Evolutionary conservation across 2,888 invertebrate species (phyloP).

Genomic region (Cabera pusaria): DNA sequence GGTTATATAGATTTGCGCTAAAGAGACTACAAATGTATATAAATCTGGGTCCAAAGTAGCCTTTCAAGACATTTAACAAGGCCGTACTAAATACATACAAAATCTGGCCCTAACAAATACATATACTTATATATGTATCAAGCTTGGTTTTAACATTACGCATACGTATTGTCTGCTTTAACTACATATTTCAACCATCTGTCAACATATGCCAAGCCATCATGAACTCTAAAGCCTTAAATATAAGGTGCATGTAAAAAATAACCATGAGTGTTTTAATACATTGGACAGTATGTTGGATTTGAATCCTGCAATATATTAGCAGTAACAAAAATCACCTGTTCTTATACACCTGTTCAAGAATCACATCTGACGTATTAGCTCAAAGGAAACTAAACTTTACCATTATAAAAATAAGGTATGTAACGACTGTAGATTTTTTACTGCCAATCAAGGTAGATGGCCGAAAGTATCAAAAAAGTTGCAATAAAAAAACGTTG

Average conservation of each 20-base stretch:
- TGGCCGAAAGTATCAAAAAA: conserved; percentile 56
- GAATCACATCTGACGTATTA: conserved; percentile 72
- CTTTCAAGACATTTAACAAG: conserved; percentile 29
- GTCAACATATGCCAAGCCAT: conserved; percentile 36
- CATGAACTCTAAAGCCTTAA: conserved; percentile 26
- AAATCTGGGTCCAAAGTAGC: conserved; percentile 23
- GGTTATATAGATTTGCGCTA: no score
- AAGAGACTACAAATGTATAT: no score
- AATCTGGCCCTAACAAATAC: conserved; percentile 45
- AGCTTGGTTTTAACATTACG: no score
- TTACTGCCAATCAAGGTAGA: conserved; percentile 49
- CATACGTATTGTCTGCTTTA: conserved; percentile 41
- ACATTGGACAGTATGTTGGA: conserved; percentile 67
- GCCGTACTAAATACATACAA: conserved; percentile 41
- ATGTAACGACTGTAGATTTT: conserved; percentile 24
- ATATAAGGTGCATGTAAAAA: conserved; percentile 30
- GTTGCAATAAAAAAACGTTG: conserved; percentile 34
- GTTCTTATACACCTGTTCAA: conserved; percentile 76
- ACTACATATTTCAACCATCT: conserved; percentile 51
- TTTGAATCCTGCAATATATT: conserved; percentile 75
- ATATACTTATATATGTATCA: no score
- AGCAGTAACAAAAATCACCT: conserved; percentile 79
- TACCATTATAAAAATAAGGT: conserved; percentile 19
- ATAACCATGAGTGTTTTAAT: conserved; percentile 29
- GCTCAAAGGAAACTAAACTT: conserved; percentile 36